Base-by-base conservation (phyloP, 2,888 invertebrate species). In the Litoditis marina region DNA sequence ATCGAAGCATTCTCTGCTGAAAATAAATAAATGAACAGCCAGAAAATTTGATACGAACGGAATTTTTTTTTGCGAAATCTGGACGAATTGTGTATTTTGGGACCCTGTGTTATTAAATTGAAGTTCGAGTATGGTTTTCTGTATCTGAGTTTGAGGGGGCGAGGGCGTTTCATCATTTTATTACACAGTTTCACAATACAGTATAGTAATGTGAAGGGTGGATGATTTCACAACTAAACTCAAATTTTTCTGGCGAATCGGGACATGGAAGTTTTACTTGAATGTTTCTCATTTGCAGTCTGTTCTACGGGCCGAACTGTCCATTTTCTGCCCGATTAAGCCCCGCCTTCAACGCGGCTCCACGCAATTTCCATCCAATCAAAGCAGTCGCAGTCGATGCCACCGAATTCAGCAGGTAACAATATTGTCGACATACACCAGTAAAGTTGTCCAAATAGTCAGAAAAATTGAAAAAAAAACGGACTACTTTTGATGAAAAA, bases 241-340 rank as follows among this genome's bases (percentile, higher is more conserved):
- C 32, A 46, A 22, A 7, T n/a, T 46, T 19, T 47, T 22, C 16
- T 57, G 57, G 57, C 49, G 57, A 25, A 57, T 57, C 47, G 32
- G 46, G 3, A 57, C 47, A 44, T 55, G 25, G 30, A 44, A 11
- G 13, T 11, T 11, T 53, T 28, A 32, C 19, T 16, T 53, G 22
- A 39, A 13, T 11, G 34, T 28, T 50, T 11, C n/a, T 27, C 11
- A 2, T 25, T 60, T 68, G 25, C 68, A 73, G 73, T 8, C 46
- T 74, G 53, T 94, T 95, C 85, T 94, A 90, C 84, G 91, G 94
- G 0, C 89, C 89, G 69, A 90, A 90, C 82, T 95, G 95, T 81
- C 89, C 91, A 1, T 94, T 93, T 79, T 92, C 93, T 79, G 91
- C 91, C 22, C 88, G 89, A 36, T 90, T 92, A 7, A 94, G 93